Evolutionary conservation across 2,888 invertebrate genomes (phyloP), one percentile per base, ranked within the genome.

Genomic region (Caenorhabditis macrosperma): DNA sequence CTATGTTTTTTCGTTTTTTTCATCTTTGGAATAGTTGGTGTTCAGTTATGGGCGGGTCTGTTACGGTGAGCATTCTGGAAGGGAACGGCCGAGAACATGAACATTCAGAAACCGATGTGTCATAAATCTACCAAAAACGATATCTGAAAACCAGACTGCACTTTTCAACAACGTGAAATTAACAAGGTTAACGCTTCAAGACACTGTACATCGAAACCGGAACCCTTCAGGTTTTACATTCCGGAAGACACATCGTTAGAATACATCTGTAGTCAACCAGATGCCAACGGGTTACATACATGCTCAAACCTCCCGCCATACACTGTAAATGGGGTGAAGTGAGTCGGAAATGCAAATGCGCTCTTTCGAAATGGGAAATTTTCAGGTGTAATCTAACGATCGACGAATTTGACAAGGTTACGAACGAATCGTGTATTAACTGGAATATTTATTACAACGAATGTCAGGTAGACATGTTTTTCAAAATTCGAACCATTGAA

Each of bases 1-100:
- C 93, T 99, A 83, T 99, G 99, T 92, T 99, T 99, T 93, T 99
- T 99, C 93, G 99, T 99, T 78, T 99, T 99, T 94, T 99, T 99
- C 93, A 99, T 99, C 91, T 99, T 99, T 91, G 99, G 99, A 86
- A 99, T 99, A 91, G 95, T 99, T 88, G 99, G 99, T 22, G 99
- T 99, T 46, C 99, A 99, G 92, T 93, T 99, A 63, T 99, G 99
- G 99, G 95, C 98, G 91, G 99, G 99, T 57, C 95, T 98, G 81
- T 93, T 99, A 67, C 93, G 98, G 85, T 97, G 97, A 91, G 94
- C 3, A 38, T 12, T 38, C 12, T 10, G 33, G 33, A 33, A 7
- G 33, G 33, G 33, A 33, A 33, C 33, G 33, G 33, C 33, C 33
- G 9, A 17, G 15, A 26, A 66, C 12, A 15, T 0, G 2, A 15